These are phyloP conservation scores for Drosophila meridiana DNA, from an alignment of 2,888 invertebrate genomes.

Conservation along the genomic window DNA sequence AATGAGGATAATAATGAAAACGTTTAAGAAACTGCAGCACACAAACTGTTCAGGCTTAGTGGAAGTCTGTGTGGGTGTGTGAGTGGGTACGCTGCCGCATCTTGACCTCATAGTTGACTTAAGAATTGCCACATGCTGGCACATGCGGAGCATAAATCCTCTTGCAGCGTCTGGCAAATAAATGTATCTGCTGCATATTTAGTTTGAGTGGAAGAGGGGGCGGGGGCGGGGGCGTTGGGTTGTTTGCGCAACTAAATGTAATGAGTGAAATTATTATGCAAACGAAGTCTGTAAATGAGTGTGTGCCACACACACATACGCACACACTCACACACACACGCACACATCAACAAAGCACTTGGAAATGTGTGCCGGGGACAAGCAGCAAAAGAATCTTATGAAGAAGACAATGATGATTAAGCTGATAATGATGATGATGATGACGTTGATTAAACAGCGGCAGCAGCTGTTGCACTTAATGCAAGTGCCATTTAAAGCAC, in stretches of 20 bases:
- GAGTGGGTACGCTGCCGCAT: slow-evolving; percentile 42
- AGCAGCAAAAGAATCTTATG: slow-evolving; percentile 41
- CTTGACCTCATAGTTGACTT: slow-evolving; percentile 71
- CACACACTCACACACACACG: not conserved
- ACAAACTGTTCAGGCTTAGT: slow-evolving; percentile 14
- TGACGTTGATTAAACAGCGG: slow-evolving; percentile 29
- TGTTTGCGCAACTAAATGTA: slow-evolving; percentile 41
- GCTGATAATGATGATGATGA: slow-evolving; percentile 24
- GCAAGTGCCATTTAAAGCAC: slow-evolving; percentile 65
- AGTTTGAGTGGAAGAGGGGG: slow-evolving; percentile 34
- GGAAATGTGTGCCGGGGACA: slow-evolving; percentile 77
- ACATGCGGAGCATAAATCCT: slow-evolving; percentile 65
- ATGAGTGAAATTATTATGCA: slow-evolving; percentile 79
- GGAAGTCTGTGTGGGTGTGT: slow-evolving; percentile 7
- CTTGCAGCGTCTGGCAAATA: slow-evolving; percentile 49
- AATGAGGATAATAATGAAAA: slow-evolving; percentile 10
- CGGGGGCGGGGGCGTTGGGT: not conserved
- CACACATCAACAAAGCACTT: slow-evolving; percentile 52
- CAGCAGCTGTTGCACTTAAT: slow-evolving; percentile 39
- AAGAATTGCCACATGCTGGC: slow-evolving; percentile 60
- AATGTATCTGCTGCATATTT: slow-evolving; percentile 73
- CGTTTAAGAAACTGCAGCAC: slow-evolving; percentile 44
- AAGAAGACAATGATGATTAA: slow-evolving; percentile 15
- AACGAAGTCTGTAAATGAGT: slow-evolving; percentile 50
- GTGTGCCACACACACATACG: slow-evolving; percentile 12